Conservation (phyloP, 2,888 invertebrate species). For the Monopis laevigella region DNA sequence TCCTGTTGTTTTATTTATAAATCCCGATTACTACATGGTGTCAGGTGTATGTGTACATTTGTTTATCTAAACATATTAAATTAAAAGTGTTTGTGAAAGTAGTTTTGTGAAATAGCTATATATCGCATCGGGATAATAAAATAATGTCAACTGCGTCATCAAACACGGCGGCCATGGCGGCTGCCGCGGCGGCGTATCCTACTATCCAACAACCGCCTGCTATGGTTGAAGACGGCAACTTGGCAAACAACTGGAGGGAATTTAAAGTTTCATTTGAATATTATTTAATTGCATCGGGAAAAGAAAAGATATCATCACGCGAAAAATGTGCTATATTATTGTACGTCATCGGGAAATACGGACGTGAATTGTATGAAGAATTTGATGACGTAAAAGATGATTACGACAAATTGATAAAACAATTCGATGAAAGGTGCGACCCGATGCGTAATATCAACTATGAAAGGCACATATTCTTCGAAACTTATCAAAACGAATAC, state of each 20-base stretch:
- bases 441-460: constrained; percentile 17
- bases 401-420: constrained; percentile 11
- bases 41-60: too few relatives aligned
- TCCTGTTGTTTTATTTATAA: too few relatives aligned
- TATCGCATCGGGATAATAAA: too few relatives aligned
- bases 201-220: constrained; percentile 12
- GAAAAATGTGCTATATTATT: constrained; percentile 18
- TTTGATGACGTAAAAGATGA: constrained; percentile 13
- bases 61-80: too few relatives aligned
- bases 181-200: too few relatives aligned
- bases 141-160: too few relatives aligned
- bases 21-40: too few relatives aligned
- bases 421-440: constrained; percentile 13
- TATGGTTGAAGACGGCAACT: neutral
- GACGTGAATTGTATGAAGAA: constrained; percentile 18
- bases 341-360: constrained; percentile 19
- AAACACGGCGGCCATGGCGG: too few relatives aligned
- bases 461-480: constrained; percentile 10
- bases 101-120: too few relatives aligned
- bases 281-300: constrained; percentile 10
- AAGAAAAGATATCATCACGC: neutral
- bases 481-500: neutral
- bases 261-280: constrained; percentile 7
- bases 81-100: too few relatives aligned
- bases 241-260: constrained; percentile 8